Percentiles rank a stretch among this genome's conserved stretches.
Conservation (phyloP, 2,888 invertebrate species). For the Linyphia triangularis region DNA sequence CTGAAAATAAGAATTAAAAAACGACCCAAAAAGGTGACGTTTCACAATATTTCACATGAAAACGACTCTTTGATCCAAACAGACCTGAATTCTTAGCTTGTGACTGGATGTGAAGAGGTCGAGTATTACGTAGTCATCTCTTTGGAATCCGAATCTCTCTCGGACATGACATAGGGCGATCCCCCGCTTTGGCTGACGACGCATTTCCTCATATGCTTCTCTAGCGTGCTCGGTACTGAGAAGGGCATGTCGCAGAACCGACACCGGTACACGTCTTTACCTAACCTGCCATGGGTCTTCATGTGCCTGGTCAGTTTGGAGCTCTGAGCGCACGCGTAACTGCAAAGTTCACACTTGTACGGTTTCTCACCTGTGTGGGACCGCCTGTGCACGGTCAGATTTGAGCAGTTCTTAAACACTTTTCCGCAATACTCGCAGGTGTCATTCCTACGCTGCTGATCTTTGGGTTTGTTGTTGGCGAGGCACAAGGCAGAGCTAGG, state of each 20-base stretch:
- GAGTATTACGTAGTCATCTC: constrained; percentile 55
- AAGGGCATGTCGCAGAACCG: constrained; percentile 99
- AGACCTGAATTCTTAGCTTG: neutral
- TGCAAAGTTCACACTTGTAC: constrained; percentile 98
- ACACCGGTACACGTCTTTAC: constrained; percentile 98
- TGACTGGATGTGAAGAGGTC: constrained; percentile 4
- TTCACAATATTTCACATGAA: neutral
- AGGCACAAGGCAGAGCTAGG: constrained; percentile 76
- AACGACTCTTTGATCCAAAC: neutral
- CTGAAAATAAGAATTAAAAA: no score
- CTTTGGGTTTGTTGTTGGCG: constrained; percentile 82
- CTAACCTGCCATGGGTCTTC: constrained; percentile 99
- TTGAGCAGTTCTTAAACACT: constrained; percentile 97
- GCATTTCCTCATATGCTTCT: constrained; percentile 99
- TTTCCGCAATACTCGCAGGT: constrained; percentile 96
- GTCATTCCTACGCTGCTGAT: constrained; percentile 89
- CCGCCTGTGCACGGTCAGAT: constrained; percentile 97
- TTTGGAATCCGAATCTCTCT: constrained; percentile 69
- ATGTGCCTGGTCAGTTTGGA: constrained; percentile 99
- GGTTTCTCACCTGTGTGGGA: constrained; percentile 99
- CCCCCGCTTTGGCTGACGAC: constrained; percentile 89
- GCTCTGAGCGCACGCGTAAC: constrained; percentile 99
- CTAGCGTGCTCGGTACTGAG: constrained; percentile 98
- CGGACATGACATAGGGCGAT: constrained; percentile 67
- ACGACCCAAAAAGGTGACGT: no score